Percentiles rank a stretch among this genome's conserved stretches.
These are phyloP conservation scores for Aphis craccivora DNA, from an alignment of 1,140 invertebrate genomes.

Conservation along the genomic window DNA sequence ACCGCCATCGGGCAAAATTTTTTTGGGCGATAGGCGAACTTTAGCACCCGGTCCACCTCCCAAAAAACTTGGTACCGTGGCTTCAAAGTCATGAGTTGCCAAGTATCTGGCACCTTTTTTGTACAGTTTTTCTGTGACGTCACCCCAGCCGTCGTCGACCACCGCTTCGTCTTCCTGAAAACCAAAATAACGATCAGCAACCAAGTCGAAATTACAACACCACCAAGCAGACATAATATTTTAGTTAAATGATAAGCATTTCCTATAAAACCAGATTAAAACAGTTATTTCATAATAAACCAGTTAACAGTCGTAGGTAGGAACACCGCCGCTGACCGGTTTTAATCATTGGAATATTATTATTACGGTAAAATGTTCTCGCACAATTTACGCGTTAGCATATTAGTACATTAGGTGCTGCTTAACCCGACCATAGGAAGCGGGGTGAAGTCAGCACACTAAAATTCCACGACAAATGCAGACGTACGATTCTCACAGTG, in stretches of 20 bases:
- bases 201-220: not conserved
- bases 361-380: not conserved
- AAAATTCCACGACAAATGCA: not conserved
- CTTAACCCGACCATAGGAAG: not conserved
- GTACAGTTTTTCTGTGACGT: slow-evolving; percentile 74
- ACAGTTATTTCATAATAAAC: not conserved
- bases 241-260: not conserved
- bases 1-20: slow-evolving; percentile 73
- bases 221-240: not conserved
- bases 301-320: not conserved
- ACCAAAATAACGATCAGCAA: not conserved
- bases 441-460: not conserved
- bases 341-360: not conserved
- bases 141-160: slow-evolving; percentile 61
- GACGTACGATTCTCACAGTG: not conserved
- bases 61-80: slow-evolving; percentile 74
- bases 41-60: slow-evolving; percentile 72
- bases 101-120: slow-evolving; percentile 75
- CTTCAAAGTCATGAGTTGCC: slow-evolving; percentile 76
- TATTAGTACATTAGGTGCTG: not conserved
- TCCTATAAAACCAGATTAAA: not conserved
- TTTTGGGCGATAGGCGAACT: slow-evolving; percentile 75
- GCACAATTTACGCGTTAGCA: not conserved
- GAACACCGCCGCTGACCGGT: not conserved
- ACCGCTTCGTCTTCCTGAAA: not conserved